Evolutionary conservation across 2,888 invertebrate species (phyloP), one percentile per base, ranked within the genome.

Genomic region (Tetropium fuscum): DNA sequence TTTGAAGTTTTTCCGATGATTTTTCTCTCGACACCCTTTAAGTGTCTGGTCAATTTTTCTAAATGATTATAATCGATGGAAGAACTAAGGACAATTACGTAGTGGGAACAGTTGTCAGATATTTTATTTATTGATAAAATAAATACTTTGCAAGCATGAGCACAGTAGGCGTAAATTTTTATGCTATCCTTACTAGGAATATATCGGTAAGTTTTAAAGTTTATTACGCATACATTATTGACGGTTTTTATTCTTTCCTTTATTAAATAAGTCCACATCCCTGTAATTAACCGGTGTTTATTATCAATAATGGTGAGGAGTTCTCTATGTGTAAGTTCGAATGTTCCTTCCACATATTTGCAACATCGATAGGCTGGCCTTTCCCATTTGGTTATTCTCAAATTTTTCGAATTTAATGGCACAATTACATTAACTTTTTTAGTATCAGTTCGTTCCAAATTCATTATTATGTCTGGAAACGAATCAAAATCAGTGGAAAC

Each of bases 161-260:
- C 41, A 18, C 53, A 53, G 11, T 30, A 30, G 18, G 41, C 41
- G 19, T 53, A 53, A 11, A 41, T 30, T 41, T 53, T 53, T 27
- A 41, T 19, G 7, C 10, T 8, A 41, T 53, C 41, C 27, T 41
- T 53, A 3, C 19, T 30, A 7, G 22, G 7, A 10, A 27, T 41
- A 40, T 53, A 53, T 53, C 53, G 15, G 6, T 53, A 18, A 8
- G 30, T 18, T 38, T 53, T 53, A 41, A 41, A 53, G 41, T 53
- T 41, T 3, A 53, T 41, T 6, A 41, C 25, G 19, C 41, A 53
- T n/a, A 53, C 41, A 41, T 53, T 41, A 41, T 49, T 49, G 1
- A 49, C 25, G 8, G 13, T 15, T 19, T 53, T 41, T 10, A 53
- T 41, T 10, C 27, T 53, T 41, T 41, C 41, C 27, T 16, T 27